Conservation (phyloP, 2,888 invertebrate genomes). For the Archips crataeganus region DNA sequence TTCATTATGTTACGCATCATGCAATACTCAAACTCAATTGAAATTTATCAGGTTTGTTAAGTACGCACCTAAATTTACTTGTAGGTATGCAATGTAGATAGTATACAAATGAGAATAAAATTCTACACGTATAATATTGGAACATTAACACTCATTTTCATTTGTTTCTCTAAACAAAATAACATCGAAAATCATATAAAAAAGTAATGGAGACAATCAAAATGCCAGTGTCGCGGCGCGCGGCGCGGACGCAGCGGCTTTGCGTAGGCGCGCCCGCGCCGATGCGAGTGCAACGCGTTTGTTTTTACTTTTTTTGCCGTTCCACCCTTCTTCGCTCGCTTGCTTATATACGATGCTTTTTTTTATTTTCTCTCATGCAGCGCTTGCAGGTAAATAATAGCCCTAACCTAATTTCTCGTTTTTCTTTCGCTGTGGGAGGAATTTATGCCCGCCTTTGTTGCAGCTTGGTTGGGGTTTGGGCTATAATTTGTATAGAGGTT, state of each 20-base stretch:
- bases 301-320: slow-evolving; percentile 78
- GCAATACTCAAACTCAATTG: no score
- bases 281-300: slow-evolving; percentile 56
- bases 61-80: no score
- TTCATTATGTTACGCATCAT: no score
- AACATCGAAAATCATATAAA: slow-evolving; percentile 21
- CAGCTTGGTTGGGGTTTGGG: slow-evolving; percentile 23
- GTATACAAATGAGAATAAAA: not conserved
- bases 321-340: slow-evolving; percentile 68
- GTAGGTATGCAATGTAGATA: no score
- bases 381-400: slow-evolving; percentile 77
- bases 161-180: slow-evolving; percentile 37
- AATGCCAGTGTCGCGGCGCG: slow-evolving; percentile 32
- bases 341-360: slow-evolving; percentile 64
- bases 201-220: slow-evolving; percentile 38
- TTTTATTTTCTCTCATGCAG: slow-evolving; percentile 71
- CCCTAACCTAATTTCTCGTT: slow-evolving; percentile 66
- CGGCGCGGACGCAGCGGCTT: slow-evolving; percentile 51
- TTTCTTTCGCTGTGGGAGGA: slow-evolving; percentile 67
- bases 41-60: no score
- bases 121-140: not conserved
- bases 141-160: slow-evolving; percentile 4
- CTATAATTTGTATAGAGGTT: slow-evolving; percentile 35
- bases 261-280: slow-evolving; percentile 74
- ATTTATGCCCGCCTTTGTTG: slow-evolving; percentile 52